Percentiles rank a stretch among this genome's conserved stretches.
phyloP scores from a whole-genome alignment of 2,888 invertebrate genomes.

The Drosophila cracens region DNA sequence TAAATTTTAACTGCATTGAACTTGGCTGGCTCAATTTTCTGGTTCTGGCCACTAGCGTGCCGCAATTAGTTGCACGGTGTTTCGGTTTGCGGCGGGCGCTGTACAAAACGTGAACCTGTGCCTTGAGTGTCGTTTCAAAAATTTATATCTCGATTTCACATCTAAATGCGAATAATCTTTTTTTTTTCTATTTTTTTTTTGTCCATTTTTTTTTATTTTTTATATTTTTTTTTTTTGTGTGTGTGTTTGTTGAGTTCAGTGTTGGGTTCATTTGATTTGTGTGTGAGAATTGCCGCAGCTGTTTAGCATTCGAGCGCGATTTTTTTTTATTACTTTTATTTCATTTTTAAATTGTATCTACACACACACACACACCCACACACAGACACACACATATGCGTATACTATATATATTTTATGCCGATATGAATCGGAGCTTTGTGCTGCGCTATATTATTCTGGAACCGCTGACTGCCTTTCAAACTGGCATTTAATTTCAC shows the following conservation, averaged over 20 bases:
- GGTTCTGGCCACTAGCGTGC: slow-evolving; percentile 38
- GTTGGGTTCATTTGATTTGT: slow-evolving; percentile 74
- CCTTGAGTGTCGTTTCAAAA: slow-evolving; percentile 73
- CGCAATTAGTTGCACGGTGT: slow-evolving; percentile 28
- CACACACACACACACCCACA: background rate
- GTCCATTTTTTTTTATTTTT: background rate
- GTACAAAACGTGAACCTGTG: slow-evolving; percentile 36
- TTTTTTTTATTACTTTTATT: slow-evolving; percentile 51
- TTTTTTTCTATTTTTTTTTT: slow-evolving; percentile 4
- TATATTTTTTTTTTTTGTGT: background rate
- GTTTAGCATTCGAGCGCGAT: slow-evolving; percentile 68
- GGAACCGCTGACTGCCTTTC: slow-evolving; percentile 19
- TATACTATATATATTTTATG: slow-evolving; percentile 4
- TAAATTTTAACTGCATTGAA: slow-evolving; percentile 63
- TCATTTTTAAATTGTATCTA: slow-evolving; percentile 10
- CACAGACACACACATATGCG: background rate
- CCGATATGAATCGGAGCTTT: slow-evolving; percentile 49
- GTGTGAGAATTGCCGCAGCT: slow-evolving; percentile 76
- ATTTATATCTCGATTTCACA: slow-evolving; percentile 81
- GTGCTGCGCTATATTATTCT: slow-evolving; percentile 32
- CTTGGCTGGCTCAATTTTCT: slow-evolving; percentile 30
- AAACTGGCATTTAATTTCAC: slow-evolving; percentile 60
- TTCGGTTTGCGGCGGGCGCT: background rate
- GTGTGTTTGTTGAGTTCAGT: slow-evolving; percentile 39
- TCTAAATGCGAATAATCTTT: slow-evolving; percentile 81